These are phyloP conservation scores for Characodon lateralis DNA, from an alignment of 2,797 vertebrate genomes.

Conservation along the genomic window DNA sequence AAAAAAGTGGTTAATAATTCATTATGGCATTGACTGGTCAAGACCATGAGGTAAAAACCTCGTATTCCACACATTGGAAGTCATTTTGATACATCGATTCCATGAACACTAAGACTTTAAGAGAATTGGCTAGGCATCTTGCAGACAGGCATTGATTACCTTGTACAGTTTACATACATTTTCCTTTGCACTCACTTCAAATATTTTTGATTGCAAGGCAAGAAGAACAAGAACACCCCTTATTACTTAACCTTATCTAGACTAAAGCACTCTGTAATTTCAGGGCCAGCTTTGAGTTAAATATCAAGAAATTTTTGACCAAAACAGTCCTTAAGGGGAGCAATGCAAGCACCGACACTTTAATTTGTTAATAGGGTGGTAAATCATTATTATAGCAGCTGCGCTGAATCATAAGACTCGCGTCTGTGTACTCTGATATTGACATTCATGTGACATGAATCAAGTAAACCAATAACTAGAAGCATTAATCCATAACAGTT, in stretches of 20 bases:
- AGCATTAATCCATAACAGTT: conserved; percentile 48
- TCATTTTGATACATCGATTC: conserved; percentile 63
- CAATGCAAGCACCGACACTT: conserved; percentile 61
- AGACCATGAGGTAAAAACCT: conserved; percentile 37
- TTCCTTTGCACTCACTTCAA: conserved; percentile 69
- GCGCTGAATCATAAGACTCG: conserved; percentile 53
- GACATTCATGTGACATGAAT: conserved; percentile 42
- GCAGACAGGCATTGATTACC: conserved; percentile 74
- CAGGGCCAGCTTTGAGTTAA: conserved; percentile 75
- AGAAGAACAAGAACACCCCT: conserved; percentile 63
- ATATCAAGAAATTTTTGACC: conserved; percentile 67
- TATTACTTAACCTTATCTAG: conserved; percentile 70
- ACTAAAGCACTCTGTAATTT: conserved; percentile 63
- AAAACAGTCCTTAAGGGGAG: conserved; percentile 72
- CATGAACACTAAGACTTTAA: conserved; percentile 43
- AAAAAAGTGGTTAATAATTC: conserved; percentile 37
- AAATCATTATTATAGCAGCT: conserved; percentile 69
- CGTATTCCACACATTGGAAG: conserved; percentile 35
- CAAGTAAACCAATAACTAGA: conserved; percentile 32
- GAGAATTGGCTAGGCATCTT: conserved; percentile 62
- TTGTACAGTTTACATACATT: conserved; percentile 66
- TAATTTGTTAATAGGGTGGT: conserved; percentile 75
- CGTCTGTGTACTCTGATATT: conserved; percentile 47
- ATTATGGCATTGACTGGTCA: conserved; percentile 38
- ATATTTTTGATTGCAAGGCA: conserved; percentile 72